These are phyloP conservation scores for Anomalospiza imberbis DNA, from an alignment of 2,797 vertebrate species.

Conservation along the genomic window DNA sequence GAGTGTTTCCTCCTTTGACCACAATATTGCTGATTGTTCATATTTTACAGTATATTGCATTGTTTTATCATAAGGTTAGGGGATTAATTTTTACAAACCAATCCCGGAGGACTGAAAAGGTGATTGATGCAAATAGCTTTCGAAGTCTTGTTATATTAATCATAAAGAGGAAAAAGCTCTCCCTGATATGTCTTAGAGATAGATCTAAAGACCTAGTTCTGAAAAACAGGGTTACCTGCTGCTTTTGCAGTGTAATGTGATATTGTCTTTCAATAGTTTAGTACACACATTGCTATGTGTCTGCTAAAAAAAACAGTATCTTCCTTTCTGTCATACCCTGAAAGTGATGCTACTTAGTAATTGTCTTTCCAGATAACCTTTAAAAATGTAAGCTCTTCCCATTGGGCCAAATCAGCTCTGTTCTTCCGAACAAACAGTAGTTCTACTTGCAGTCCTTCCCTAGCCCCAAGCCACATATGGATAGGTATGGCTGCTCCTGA, in stretches of 20 bases:
- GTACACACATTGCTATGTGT: neutral
- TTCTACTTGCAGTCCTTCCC: neutral
- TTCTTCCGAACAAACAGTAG: neutral
- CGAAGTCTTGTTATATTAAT: neutral
- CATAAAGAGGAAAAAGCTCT: neutral
- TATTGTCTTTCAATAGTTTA: neutral
- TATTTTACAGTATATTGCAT: neutral
- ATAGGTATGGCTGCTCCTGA: neutral
- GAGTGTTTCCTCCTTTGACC: neutral
- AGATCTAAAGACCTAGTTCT: neutral
- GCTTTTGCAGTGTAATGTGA: neutral
- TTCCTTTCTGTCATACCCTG: neutral
- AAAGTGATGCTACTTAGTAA: neutral
- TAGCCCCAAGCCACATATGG: too few species aligned
- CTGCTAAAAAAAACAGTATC: accelerated
- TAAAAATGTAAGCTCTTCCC: neutral
- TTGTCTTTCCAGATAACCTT: neutral
- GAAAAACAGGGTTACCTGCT: neutral
- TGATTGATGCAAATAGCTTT: neutral
- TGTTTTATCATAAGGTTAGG: neutral
- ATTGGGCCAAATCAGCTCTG: neutral
- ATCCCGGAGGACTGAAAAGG: neutral
- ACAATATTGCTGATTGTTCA: neutral
- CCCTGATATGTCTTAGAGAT: neutral
- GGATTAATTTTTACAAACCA: neutral